These are phyloP conservation scores for Phaedon cochleariae DNA, from an alignment of 2,888 invertebrate genomes.

Conservation along the genomic window DNA sequence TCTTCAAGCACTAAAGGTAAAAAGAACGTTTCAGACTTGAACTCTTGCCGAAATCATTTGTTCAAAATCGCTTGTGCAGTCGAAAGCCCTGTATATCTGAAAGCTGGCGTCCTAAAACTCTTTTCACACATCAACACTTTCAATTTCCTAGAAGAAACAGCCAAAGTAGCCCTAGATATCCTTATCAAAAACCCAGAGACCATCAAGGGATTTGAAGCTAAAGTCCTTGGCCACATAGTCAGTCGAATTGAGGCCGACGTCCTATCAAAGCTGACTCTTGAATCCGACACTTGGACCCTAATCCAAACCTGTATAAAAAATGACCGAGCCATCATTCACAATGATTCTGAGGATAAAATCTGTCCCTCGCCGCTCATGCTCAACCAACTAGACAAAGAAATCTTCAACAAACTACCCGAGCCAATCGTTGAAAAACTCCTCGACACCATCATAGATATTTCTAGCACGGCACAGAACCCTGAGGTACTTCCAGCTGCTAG, in stretches of 20 bases:
- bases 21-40: slow-evolving; percentile 45
- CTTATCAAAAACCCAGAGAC: slow-evolving; percentile 39
- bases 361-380: slow-evolving; percentile 35
- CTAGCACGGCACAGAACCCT: slow-evolving; percentile 69
- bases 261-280: slow-evolving; percentile 41
- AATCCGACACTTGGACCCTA: slow-evolving; percentile 66
- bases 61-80: slow-evolving; percentile 58
- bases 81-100: slow-evolving; percentile 61
- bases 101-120: slow-evolving; percentile 58
- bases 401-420: slow-evolving; percentile 65
- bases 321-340: slow-evolving; percentile 57
- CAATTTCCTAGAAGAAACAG: slow-evolving; percentile 50
- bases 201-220: slow-evolving; percentile 44
- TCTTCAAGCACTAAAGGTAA: slow-evolving; percentile 55
- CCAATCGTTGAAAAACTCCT: slow-evolving; percentile 64
- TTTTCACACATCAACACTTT: slow-evolving; percentile 52
- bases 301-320: slow-evolving; percentile 67
- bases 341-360: slow-evolving; percentile 29
- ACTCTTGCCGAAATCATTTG: slow-evolving; percentile 49
- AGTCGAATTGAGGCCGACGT: slow-evolving; percentile 48
- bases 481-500: slow-evolving; percentile 69
- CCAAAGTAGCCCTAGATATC: slow-evolving; percentile 46
- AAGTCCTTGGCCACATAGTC: slow-evolving; percentile 48
- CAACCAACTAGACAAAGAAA: slow-evolving; percentile 60
- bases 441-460: slow-evolving; percentile 65